Percentiles rank a stretch among this genome's conserved stretches.
phyloP scores from a whole-genome alignment of 2,888 invertebrate genomes.

The Cryptus armator region DNA sequence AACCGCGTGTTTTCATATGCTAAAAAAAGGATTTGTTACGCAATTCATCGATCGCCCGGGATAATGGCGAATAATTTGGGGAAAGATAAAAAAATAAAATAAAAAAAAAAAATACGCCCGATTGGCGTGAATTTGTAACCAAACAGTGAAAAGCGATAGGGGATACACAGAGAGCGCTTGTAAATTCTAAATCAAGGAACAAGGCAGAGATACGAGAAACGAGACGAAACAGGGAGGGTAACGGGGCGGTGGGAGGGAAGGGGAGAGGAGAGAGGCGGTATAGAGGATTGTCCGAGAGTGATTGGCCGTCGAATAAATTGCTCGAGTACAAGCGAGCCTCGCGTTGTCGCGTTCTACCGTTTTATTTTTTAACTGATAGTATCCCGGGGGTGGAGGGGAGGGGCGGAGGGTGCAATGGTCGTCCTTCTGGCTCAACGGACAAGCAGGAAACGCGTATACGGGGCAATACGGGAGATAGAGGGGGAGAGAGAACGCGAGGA shows the following conservation, averaged over 20 bases:
- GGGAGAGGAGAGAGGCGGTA: not conserved
- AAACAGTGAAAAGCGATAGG: constrained; percentile 15
- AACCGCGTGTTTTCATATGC: not conserved
- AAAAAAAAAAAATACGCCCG: no score
- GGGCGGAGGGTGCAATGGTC: constrained; percentile 27
- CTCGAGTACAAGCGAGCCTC: constrained; percentile 56
- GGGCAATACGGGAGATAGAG: not conserved
- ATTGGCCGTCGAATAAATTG: constrained; percentile 58
- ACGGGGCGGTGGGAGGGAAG: constrained; percentile 8
- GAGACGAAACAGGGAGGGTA: constrained; percentile 38
- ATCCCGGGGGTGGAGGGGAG: not conserved
- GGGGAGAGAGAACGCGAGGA: not conserved
- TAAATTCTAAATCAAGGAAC: constrained; percentile 56
- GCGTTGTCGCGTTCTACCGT: constrained; percentile 50
- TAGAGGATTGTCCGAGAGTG: constrained; percentile 46
- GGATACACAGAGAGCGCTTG: constrained; percentile 29
- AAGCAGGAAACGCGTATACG: constrained; percentile 16
- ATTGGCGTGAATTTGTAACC: constrained; percentile 34
- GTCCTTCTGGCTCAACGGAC: constrained; percentile 36
- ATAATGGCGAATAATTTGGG: no score
- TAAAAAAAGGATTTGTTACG: no score
- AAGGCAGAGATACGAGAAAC: constrained; percentile 50
- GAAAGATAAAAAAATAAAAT: not conserved
- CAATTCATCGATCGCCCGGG: no score
- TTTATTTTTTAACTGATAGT: constrained; percentile 54